Conservation (phyloP, 2,888 invertebrate genomes). For the Alloplasta piceator region DNA sequence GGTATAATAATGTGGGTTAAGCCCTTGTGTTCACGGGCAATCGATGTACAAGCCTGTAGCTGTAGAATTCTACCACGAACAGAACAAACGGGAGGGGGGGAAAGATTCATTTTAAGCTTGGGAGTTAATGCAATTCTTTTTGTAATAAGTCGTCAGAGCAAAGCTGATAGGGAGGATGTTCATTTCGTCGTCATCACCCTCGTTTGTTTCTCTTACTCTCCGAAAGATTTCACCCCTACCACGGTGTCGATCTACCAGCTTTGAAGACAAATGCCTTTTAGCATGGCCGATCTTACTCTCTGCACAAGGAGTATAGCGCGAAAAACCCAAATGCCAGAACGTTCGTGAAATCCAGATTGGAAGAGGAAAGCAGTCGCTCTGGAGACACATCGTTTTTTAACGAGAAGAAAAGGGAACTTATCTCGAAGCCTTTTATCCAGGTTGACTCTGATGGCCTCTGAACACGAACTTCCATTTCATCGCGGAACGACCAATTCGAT, state of each 20-base stretch:
- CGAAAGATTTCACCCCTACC: conserved; percentile 34
- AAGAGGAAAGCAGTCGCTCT: conserved; percentile 53
- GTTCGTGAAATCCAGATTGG: conserved; percentile 46
- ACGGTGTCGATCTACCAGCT: neutral
- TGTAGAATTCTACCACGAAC: conserved; percentile 39
- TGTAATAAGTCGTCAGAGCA: conserved; percentile 73
- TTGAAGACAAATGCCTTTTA: conserved; percentile 35
- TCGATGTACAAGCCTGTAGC: conserved; percentile 4
- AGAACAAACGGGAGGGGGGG: conserved; percentile 72
- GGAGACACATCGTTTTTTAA: conserved; percentile 80
- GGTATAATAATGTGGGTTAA: too few species aligned
- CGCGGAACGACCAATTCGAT: conserved; percentile 77
- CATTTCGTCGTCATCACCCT: conserved; percentile 9
- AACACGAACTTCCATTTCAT: conserved; percentile 56
- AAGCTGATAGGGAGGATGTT: conserved; percentile 64
- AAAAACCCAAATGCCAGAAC: conserved; percentile 29
- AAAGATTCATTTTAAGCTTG: conserved; percentile 52
- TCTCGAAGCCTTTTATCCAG: conserved; percentile 33
- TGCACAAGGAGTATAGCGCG: neutral
- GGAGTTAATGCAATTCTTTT: conserved; percentile 77
- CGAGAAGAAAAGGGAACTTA: conserved; percentile 67
- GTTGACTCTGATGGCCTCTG: neutral
- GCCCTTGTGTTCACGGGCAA: neutral
- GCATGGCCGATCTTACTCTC: neutral
- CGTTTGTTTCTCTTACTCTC: neutral